phyloP scores from a whole-genome alignment of 35 echinoderm and acorn worm species.

The Acanthaster planci region DNA sequence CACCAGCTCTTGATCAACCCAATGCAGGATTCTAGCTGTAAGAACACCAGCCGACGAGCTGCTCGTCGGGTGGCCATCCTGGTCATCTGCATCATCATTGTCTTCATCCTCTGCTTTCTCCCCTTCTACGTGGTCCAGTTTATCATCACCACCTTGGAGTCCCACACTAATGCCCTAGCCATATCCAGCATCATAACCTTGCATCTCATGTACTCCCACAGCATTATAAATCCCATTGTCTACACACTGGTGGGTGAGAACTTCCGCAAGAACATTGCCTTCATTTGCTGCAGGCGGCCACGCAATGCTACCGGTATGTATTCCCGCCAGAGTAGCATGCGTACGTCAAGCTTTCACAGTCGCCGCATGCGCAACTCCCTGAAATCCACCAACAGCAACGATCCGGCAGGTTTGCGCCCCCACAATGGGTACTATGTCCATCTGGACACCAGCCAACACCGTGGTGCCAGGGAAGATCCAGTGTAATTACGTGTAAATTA shows the following conservation, averaged over 20 bases:
- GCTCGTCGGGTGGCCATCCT: constrained; percentile 68
- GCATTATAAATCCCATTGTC: constrained; percentile 89
- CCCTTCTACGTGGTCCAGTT: constrained; percentile 84
- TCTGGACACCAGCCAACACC: constrained; percentile 6
- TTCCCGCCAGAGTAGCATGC: constrained; percentile 66
- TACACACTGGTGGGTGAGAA: constrained; percentile 90
- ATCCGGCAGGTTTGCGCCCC: neutral
- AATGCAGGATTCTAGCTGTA: constrained; percentile 66
- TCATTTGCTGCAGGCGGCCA: constrained; percentile 27
- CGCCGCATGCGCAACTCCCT: constrained; percentile 52
- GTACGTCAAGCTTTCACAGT: constrained; percentile 44
- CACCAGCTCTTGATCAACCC: constrained; percentile 58
- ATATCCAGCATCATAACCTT: constrained; percentile 46
- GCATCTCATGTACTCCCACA: constrained; percentile 87
- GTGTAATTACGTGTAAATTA: neutral
- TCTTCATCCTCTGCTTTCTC: constrained; percentile 80
- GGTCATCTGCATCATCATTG: constrained; percentile 81
- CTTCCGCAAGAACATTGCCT: constrained; percentile 75
- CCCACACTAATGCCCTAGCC: neutral
- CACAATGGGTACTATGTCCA: constrained; percentile 14
- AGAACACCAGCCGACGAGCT: constrained; percentile 71
- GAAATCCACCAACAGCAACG: constrained; percentile 44
- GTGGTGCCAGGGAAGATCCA: neutral
- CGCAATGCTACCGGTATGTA: neutral
- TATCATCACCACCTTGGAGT: constrained; percentile 22